These are phyloP conservation scores for Microctonus hyperodae DNA, from an alignment of 2,888 invertebrate species.

Conservation along the genomic window DNA sequence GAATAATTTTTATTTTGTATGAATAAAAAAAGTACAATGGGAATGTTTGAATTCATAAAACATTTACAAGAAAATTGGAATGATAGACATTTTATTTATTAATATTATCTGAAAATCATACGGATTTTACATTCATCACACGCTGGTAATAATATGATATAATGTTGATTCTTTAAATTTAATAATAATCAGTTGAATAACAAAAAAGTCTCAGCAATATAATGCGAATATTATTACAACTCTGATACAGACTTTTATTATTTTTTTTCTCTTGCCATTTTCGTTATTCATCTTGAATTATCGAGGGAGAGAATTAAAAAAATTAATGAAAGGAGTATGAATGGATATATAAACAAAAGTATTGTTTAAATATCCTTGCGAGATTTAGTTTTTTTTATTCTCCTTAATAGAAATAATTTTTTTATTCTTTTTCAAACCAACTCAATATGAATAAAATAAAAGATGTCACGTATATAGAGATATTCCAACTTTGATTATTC, in stretches of 20 bases:
- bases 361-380: too few relatives aligned
- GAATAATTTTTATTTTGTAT: too few relatives aligned
- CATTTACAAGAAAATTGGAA: conserved; percentile 31
- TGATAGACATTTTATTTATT: conserved; percentile 43
- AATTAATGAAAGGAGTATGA: too few relatives aligned
- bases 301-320: too few relatives aligned
- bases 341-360: too few relatives aligned
- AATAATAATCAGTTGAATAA: neutral
- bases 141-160: conserved; percentile 38
- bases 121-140: conserved; percentile 42
- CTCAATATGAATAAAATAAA: too few relatives aligned
- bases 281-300: too few relatives aligned
- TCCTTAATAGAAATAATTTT: too few relatives aligned
- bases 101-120: conserved; percentile 40
- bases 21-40: too few relatives aligned
- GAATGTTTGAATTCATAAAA: too few relatives aligned
- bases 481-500: neutral
- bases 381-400: too few relatives aligned
- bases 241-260: neutral
- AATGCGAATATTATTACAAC: neutral
- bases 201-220: neutral
- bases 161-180: conserved; percentile 5
- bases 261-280: neutral
- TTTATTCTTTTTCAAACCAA: too few relatives aligned
- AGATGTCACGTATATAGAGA: conserved; percentile 4